Evolutionary conservation across 2,113 vertebrate species (phyloP).

Genomic region (Barbus barbus): DNA sequence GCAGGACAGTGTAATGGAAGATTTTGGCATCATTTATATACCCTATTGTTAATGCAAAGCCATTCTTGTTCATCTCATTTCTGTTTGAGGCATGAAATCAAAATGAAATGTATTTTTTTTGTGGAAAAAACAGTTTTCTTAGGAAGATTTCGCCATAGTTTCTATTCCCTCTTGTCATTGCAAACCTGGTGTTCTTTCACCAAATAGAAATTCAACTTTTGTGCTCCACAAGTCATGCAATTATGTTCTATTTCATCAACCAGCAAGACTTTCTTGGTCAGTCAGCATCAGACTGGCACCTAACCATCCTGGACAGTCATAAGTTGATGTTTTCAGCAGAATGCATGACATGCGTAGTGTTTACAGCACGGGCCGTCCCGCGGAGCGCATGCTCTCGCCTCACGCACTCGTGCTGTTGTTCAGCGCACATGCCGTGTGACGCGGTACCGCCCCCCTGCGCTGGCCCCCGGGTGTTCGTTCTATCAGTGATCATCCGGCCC

Average conservation of each 20-base stretch:
- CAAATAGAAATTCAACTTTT: neutral
- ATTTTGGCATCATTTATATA: neutral
- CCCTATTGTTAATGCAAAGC: neutral
- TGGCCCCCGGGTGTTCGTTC: constrained; percentile 70
- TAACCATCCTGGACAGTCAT: neutral
- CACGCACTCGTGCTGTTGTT: neutral
- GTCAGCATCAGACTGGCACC: neutral
- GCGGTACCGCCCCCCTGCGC: constrained; percentile 62
- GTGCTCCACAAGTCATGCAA: neutral
- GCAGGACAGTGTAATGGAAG: neutral
- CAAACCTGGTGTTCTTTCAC: neutral
- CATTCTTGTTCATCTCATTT: too few species aligned
- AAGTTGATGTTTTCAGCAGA: neutral
- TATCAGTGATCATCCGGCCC: constrained; percentile 78
- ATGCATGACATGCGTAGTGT: neutral
- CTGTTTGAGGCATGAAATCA: too few species aligned
- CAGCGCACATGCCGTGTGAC: constrained; percentile 27
- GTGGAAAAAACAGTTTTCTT: neutral
- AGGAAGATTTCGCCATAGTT: neutral
- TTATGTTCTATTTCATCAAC: neutral
- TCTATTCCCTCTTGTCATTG: neutral
- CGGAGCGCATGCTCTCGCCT: neutral
- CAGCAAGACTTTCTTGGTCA: neutral
- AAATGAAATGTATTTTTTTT: too few species aligned
- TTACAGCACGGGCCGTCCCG: neutral